Base-by-base conservation (phyloP, 2,113 vertebrate species). In the Passer montanus region DNA sequence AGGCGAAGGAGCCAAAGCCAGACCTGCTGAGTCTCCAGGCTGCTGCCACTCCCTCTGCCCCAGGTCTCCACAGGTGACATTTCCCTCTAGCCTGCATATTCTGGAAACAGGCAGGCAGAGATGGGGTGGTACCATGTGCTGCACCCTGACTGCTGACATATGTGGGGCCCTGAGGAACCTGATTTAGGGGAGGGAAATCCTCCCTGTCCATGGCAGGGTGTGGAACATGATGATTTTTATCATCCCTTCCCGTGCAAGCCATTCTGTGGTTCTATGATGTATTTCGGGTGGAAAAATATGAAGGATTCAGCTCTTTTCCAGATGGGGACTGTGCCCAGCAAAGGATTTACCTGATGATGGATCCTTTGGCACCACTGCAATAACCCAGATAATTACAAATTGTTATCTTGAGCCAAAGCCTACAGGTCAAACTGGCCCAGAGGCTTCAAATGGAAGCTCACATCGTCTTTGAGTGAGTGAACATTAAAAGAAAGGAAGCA, bases 391-490 rank as follows among this genome's bases (percentile, higher is more conserved):
- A 66, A 64, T 35, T 75, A 60, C 2, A 33, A 81, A 73, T 62
- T 78, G 19, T 50, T 43, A 64, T 62, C 50, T 16, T 35, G 15
- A 93, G 52, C 90, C 69, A 43, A 87, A 87, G 58, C 14, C 20
- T 18, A 43, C 43, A 62, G 87, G 53, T 56, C 68, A 85, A 31
- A 67, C 55, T 58, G 62, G 41, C 66, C 44, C 8, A 83, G 90
- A 76, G 63, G 35, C 92, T 95, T 94, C 91, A 91, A 75, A 53
- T 9, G 63, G 78, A 89, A 89, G 68, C 70, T 70, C 77, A 73
- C 5, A 70, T 94, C 88, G 84, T 90, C 91, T 95, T 43, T 81
- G 95, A 94, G 82, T 50, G 86, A 84, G 92, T 90, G 76, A 97
- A 84, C 8, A 44, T 89, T 87, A 69, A 91, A 87, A 92, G 92